Base-by-base conservation (phyloP, 2,797 vertebrate species). In the Microctenopoma lineatum region DNA sequence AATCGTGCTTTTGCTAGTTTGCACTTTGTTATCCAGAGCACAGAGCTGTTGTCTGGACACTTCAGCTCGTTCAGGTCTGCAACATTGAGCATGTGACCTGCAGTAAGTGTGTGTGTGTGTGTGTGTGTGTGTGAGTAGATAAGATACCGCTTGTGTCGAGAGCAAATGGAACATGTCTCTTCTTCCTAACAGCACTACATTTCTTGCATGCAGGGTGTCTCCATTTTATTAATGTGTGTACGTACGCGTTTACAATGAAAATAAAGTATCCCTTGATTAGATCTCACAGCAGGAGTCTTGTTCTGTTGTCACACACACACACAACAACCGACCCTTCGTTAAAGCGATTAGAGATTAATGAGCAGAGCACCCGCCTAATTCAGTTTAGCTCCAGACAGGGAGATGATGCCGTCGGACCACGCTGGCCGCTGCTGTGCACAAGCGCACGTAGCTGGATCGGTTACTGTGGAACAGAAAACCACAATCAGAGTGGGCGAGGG, bases 321-420 rank as follows among this genome's bases (percentile, higher is more conserved):
- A 47, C 50, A 36, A 73, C 67, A 55, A 21, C 1, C 73, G 65
- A 71, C 70, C 83, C 73, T 58, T 86, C 70, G 74, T 91, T 89
- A 89, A 89, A 88, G 84, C 46, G 77, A 92, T 92, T 89, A 91
- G 13, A 45, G 74, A 83, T 88, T 89, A 89, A 89, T 81, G 81
- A 89, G 67, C 62, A 66, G 81, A 89, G 79, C 65, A 70, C 47
- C 62, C 46, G 64, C 60, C 77, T 88, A 88, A 92, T 90, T 89
- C 80, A 64, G 61, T 90, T 87, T 66, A 77, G 60, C 72, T 58
- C 0, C 14, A 82, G 65, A 84, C 64, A 38, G 70, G 46, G 14
- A 79, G 61, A 76, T 48, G 18, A 77, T 68, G 78, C 73, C 54
- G 67, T 67, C 50, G 15, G 39, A 63, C 72, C 68, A 54, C 27